Base-by-base conservation (phyloP, 2,113 vertebrate species). In the Nanger granti region DNA sequence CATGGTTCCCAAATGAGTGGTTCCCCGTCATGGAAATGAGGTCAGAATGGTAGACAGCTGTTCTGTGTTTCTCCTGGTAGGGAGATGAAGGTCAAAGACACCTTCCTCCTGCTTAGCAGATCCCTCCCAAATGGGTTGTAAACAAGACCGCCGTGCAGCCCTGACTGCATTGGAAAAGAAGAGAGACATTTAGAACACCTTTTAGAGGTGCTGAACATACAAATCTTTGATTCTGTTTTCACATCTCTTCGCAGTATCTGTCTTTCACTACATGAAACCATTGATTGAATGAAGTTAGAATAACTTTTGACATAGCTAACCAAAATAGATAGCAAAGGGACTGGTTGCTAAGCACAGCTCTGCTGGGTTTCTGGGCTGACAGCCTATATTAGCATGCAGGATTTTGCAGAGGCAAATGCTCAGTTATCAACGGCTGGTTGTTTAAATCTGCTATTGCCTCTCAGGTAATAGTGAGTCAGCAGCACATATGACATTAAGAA, bases 1-100 rank as follows among this genome's bases (percentile, higher is more conserved):
- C 98, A 98, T 98, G 96, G 98, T 98, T 98, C 98, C 97, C 98
- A 98, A 97, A 98, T 89, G 98, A 98, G 97, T 90, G 90, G 97
- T 85, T 97, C 94, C 90, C 3, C 54, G 34, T 98, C 92, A 94
- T 95, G 96, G 97, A 98, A 98, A 98, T 98, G 60, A 98, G 97
- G 95, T 88, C 64, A 34, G 86, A 96, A 73, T 22, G 54, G 97
- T 96, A 95, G 97, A 89, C 94, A 96, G 98, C 96, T 98, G 98
- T 2, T 87, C 96, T 90, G 22, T 87, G 79, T 97, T 97, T 93
- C 17, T 96, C 83, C 95, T 98, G 98, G 94, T 41, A 57, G 84
- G 73, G 73, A 95, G 91, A 92, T 95, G 98, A 98, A 98, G 98
- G 99, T 98, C 98, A 98, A 76, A 98, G 94, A 93, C 73, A 96